Percentiles rank a stretch among this genome's conserved stretches.
Evolutionary conservation across 2,888 invertebrate genomes (phyloP).

Genomic region (Stenurella melanura): DNA sequence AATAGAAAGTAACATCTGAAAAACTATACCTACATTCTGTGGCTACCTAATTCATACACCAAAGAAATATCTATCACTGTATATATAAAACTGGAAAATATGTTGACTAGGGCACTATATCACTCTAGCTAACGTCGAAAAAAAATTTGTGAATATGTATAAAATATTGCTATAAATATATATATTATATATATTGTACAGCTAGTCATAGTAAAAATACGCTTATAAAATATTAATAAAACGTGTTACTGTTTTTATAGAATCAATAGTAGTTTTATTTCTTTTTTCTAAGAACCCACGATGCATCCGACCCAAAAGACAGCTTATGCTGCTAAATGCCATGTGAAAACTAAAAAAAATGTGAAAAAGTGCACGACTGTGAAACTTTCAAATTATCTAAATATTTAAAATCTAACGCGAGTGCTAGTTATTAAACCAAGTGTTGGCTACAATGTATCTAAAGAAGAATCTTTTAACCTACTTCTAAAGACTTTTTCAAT

Average conservation of each 20-base stretch:
- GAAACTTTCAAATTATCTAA: not conserved
- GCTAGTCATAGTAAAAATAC: conserved; percentile 75
- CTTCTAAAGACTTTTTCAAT: no score
- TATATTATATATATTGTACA: conserved; percentile 71
- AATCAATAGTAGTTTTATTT: conserved; percentile 71
- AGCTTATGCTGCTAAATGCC: no score
- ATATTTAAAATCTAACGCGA: not conserved
- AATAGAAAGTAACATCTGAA: conserved; percentile 47
- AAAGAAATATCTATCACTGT: conserved; percentile 73
- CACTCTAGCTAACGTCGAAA: conserved; percentile 63
- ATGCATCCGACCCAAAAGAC: not conserved
- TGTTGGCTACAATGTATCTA: not conserved
- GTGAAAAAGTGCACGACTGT: not conserved
- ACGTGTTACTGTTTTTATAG: conserved; percentile 75
- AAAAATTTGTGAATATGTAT: conserved; percentile 72
- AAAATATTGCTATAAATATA: conserved; percentile 70
- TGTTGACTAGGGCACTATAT: conserved; percentile 56
- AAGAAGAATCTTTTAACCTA: no score
- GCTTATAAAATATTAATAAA: conserved; percentile 74
- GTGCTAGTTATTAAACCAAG: not conserved
- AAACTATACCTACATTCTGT: conserved; percentile 60
- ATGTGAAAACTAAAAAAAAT: not conserved
- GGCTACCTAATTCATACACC: conserved; percentile 71
- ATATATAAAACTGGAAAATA: conserved; percentile 68
- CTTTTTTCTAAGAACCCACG: conserved; percentile 2